Conservation (phyloP, 2,113 vertebrate genomes). For the Megaleporinus macrocephalus region DNA sequence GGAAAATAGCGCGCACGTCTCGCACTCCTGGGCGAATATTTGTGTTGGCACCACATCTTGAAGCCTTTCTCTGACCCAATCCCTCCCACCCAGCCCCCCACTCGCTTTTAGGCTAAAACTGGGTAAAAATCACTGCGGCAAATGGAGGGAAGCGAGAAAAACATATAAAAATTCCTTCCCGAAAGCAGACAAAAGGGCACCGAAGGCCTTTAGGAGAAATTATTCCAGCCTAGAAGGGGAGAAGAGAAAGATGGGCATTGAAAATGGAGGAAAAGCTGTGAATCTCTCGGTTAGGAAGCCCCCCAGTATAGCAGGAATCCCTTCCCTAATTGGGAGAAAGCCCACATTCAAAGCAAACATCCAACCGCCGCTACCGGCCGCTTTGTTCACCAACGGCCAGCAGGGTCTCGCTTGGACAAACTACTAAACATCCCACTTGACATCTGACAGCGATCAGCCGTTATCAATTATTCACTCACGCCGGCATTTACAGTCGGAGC, state of each 20-base stretch:
- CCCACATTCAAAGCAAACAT: slow-evolving; percentile 49
- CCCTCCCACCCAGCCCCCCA: slow-evolving; percentile 1
- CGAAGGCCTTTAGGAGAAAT: slow-evolving; percentile 25
- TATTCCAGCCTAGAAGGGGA: neutral
- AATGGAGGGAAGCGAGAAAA: slow-evolving; percentile 63
- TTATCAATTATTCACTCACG: slow-evolving; percentile 79
- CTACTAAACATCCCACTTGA: slow-evolving; percentile 58
- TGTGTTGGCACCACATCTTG: slow-evolving; percentile 22
- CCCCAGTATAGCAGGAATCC: slow-evolving; percentile 66
- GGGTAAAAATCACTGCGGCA: slow-evolving; percentile 49
- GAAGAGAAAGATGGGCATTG: neutral
- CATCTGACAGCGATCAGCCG: slow-evolving; percentile 70
- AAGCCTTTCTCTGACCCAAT: slow-evolving; percentile 60
- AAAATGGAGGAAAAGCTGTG: neutral
- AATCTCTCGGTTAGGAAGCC: neutral
- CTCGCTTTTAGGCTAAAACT: slow-evolving; percentile 50
- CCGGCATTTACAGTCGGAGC: slow-evolving; percentile 66
- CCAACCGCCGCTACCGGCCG: slow-evolving; percentile 53
- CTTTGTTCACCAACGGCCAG: slow-evolving; percentile 40
- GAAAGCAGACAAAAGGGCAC: slow-evolving; percentile 56
- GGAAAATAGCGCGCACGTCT: neutral
- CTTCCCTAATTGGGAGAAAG: slow-evolving; percentile 29
- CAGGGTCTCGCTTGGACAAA: slow-evolving; percentile 56
- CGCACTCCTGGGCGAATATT: slow-evolving; percentile 11
- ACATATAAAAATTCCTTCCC: too few species aligned